Evolutionary conservation across 2,888 invertebrate genomes (phyloP).

Genomic region (Cosmia pyralina): DNA sequence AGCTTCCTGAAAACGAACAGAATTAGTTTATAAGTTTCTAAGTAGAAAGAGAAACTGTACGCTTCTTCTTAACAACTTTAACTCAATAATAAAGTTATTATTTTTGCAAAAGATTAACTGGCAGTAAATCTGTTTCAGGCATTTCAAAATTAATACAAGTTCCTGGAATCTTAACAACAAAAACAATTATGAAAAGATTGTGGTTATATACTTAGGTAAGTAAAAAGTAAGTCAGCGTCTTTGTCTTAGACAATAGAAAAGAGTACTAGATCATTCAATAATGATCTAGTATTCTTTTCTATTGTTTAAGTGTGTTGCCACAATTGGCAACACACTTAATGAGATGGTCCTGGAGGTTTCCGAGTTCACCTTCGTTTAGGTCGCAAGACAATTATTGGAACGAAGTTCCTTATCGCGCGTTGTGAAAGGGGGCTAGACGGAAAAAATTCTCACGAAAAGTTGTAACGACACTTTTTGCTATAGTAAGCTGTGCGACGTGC

Average conservation of each 20-base stretch:
- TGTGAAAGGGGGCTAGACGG: no score
- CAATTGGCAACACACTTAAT: constrained; percentile 9
- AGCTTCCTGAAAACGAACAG: constrained; percentile 89
- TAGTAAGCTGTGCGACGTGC: no score
- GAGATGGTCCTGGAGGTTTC: constrained; percentile 5
- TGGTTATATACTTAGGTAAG: background rate
- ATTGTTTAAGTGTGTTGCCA: no score
- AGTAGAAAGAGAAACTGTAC: constrained; percentile 16
- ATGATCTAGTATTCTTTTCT: no score
- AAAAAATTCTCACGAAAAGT: no score
- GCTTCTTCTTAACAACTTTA: constrained; percentile 13
- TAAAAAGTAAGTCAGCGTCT: constrained; percentile 35
- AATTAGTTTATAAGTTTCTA: constrained; percentile 10
- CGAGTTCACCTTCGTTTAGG: constrained; percentile 5
- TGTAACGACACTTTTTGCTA: no score
- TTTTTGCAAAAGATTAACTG: constrained; percentile 31
- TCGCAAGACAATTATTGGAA: background rate
- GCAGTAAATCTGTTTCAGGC: constrained; percentile 34
- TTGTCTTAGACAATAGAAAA: constrained; percentile 30
- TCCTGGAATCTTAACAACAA: constrained; percentile 25
- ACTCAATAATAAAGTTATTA: constrained; percentile 2
- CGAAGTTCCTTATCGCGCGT: no score
- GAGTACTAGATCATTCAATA: background rate
- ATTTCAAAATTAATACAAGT: constrained; percentile 45
- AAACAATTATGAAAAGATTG: constrained; percentile 41